Evolutionary conservation across 2,888 invertebrate species (phyloP).

Genomic region (Nephrotoma appendiculata): DNA sequence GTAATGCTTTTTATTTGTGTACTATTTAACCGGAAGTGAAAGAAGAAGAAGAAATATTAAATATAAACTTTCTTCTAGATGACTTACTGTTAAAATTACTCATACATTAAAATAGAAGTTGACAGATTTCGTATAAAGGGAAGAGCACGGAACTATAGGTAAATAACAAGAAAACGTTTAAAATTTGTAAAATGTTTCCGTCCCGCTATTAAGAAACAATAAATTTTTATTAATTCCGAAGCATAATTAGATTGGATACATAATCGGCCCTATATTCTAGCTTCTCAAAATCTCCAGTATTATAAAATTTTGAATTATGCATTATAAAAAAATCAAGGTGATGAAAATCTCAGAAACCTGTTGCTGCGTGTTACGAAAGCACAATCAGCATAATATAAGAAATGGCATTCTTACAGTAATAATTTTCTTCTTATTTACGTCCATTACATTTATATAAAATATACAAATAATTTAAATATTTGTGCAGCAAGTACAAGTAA

Average conservation of each 20-base stretch:
- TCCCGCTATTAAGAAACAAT: background rate
- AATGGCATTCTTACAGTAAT: background rate
- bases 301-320: background rate
- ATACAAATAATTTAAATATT: background rate
- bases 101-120: background rate
- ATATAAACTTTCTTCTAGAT: background rate
- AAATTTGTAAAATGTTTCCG: background rate
- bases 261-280: background rate
- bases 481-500: background rate
- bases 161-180: background rate
- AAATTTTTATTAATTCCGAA: no score
- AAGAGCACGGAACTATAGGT: background rate
- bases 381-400: background rate
- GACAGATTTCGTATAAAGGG: background rate
- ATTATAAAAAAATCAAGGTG: background rate
- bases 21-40: background rate
- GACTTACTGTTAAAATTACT: background rate
- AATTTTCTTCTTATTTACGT: background rate
- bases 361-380: background rate
- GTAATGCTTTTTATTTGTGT: background rate
- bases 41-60: background rate
- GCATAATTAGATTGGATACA: no score
- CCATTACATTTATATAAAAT: background rate
- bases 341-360: background rate
- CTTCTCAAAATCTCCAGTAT: background rate